Evolutionary conservation across 2,113 vertebrate genomes (phyloP), one percentile per base, ranked within the genome.

Genomic region (Dipodomys merriami): DNA sequence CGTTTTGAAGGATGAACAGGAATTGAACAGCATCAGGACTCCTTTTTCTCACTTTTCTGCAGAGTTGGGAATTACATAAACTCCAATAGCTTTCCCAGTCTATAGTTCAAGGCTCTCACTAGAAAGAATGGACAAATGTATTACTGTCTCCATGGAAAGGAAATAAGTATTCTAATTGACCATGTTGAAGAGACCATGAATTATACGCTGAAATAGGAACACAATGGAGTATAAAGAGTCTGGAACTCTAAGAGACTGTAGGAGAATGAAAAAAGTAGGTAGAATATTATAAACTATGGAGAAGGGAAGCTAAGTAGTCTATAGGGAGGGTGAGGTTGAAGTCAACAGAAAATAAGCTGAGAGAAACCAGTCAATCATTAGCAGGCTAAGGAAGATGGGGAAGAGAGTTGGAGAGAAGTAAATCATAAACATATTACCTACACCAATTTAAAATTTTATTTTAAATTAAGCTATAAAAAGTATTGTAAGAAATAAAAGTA

Each of bases 381-480:
- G 62, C 22, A 69, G n/a, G 27, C 46, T 22, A 30, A 39, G 46
- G 9, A 5, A 20, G 29, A 10, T 4, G 29, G 13, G 7, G 30
- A 16, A 29, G 44, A 4, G n/a, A 57, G 5, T 19, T 33, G 27
- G 35, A 35, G 25, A 12, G 11, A 76, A 23, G 1, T 9, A 73
- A 60, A 33, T 3, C n/a, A 33, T 29, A 35, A 67, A 83, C 39
- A 79, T 5, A 80, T 64, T 5, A 72, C 13, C 5, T 35, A 29
- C 0, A 46, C 30, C 68, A 18, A 68, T 15, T 35, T 39, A 44
- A 83, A 71, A 23, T 29, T 76, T 68, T 15, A 16, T 27, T 90
- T 94, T 74, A 85, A 33, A 71, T 80, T 29, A 77, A 68, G 60
- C 91, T 89, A 82, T 84, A 64, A 86, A 69, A 11, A 79, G 35